Conservation (phyloP, 2,888 invertebrate genomes). For the Ophraella communa region DNA sequence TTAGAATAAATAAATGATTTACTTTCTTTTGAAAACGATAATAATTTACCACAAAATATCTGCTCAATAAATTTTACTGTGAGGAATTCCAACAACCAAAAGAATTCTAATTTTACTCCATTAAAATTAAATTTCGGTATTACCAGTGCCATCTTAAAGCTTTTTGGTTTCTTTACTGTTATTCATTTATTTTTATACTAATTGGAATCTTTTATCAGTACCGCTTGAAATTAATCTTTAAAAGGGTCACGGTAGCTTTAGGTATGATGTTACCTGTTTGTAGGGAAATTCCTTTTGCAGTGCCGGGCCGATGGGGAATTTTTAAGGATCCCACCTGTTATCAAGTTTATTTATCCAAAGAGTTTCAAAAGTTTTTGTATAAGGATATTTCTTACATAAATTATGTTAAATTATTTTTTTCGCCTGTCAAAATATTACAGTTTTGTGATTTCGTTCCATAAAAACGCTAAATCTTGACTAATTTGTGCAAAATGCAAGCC, state of each 20-base stretch:
- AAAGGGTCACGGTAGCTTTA: constrained; percentile 25
- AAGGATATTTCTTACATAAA: too few species aligned
- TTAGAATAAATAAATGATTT: too few species aligned
- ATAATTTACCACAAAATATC: too few species aligned
- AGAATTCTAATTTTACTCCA: not conserved
- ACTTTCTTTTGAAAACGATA: too few species aligned
- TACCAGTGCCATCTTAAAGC: constrained; percentile 9
- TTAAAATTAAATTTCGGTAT: constrained; percentile 14
- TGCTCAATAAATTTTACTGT: not conserved
- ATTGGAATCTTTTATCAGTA: constrained; percentile 27
- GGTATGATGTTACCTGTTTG: constrained; percentile 27
- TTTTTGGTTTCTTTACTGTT: not conserved
- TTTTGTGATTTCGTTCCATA: too few species aligned
- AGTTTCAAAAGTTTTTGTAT: too few species aligned
- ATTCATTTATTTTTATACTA: constrained; percentile 18
- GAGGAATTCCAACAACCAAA: not conserved
- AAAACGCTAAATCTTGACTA: too few species aligned
- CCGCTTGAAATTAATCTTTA: constrained; percentile 17
- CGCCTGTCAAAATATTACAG: too few species aligned
- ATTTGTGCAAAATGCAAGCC: too few species aligned
- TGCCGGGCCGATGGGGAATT: not conserved
- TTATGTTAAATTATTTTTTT: too few species aligned
- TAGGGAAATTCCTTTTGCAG: constrained; percentile 11
- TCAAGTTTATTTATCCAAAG: too few species aligned
- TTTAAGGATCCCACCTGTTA: too few species aligned